Conservation (phyloP, 2,888 invertebrate genomes). For the Sarcophaga subvicina region DNA sequence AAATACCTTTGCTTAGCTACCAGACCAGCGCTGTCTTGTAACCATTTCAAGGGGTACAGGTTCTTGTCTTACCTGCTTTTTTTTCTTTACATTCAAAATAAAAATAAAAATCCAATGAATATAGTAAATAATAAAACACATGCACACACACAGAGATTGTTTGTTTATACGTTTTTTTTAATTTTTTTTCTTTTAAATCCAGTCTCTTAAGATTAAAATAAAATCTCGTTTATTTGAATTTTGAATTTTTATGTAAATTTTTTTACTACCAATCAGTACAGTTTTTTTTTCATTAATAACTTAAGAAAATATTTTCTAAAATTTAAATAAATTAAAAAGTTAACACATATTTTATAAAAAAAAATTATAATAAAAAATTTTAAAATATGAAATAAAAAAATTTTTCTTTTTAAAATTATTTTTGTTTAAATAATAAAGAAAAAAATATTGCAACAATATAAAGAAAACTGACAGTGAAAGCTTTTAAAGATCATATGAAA, state of each 20-base stretch:
- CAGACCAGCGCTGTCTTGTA: not conserved
- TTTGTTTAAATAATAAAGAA: not conserved
- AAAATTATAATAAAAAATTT: not conserved
- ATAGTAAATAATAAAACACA: slow-evolving; percentile 17
- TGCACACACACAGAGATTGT: not conserved
- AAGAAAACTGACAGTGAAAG: slow-evolving; percentile 38
- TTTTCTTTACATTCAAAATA: not conserved
- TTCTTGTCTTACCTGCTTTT: slow-evolving; percentile 45
- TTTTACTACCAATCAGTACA: slow-evolving; percentile 49
- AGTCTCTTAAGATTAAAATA: slow-evolving; percentile 59
- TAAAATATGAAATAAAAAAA: not conserved
- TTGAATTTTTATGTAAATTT: slow-evolving; percentile 51
- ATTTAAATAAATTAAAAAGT: slow-evolving; percentile 44
- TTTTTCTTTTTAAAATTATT: not conserved
- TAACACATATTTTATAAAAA: not conserved
- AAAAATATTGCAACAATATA: slow-evolving; percentile 27
- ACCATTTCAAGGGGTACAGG: slow-evolving; percentile 6
- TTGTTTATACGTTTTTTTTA: slow-evolving; percentile 14
- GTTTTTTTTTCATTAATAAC: slow-evolving; percentile 40
- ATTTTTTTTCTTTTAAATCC: slow-evolving; percentile 37
- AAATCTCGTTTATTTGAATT: slow-evolving; percentile 18
- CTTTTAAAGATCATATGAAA: not conserved
- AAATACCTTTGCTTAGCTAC: not conserved
- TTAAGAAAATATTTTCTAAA: not conserved
- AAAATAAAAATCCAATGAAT: not conserved